Evolutionary conservation across 1,140 invertebrate genomes (phyloP), one percentile per base, ranked within the genome.

Genomic region (Brachionus manjavacas): DNA sequence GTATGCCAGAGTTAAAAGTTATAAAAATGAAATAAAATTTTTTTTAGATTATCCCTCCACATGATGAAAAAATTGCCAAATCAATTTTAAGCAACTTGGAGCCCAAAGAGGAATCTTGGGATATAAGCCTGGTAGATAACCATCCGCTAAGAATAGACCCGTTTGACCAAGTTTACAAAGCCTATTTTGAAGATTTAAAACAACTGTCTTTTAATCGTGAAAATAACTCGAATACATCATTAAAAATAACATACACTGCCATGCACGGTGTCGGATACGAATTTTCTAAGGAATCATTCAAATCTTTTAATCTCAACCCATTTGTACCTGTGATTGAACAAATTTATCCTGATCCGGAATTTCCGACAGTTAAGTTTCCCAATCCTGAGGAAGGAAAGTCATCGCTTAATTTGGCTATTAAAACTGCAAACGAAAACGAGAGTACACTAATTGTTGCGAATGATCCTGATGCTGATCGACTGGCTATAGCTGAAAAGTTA

Each of bases 391-490:
- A 83, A 49, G 78, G 85, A 39, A 52, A 85, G 25, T 55, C 52
- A 68, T 60, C 83, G 23, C 85, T 91, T 89, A 92, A 94, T 87
- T 90, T 98, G 20, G 93, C 96, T 23, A 93, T 97, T 86, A 91
- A 93, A 88, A 93, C 94, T 12, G 97, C 97, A 0, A 92, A 95
- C 87, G 86, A 90, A 55, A 91, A 92, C 85, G 90, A 91, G 1
- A 93, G 92, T 49, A 90, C 91, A 1, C 89, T 99, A 1, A 95
- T 99, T 86, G 89, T 99, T 20, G 97, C 96, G 0, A 99, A 99
- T 91, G 98, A 99, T 91, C 98, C 98, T 11, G 98, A 99, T 90
- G 96, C 97, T 7, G 98, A 99, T 91, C 92, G 98, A 81, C 90
- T 99, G 80, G 96, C 96, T 12, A 92, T 96, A 64, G 97, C 96